phyloP scores from a whole-genome alignment of 1,140 invertebrate genomes.

The Octopus sinensis region DNA sequence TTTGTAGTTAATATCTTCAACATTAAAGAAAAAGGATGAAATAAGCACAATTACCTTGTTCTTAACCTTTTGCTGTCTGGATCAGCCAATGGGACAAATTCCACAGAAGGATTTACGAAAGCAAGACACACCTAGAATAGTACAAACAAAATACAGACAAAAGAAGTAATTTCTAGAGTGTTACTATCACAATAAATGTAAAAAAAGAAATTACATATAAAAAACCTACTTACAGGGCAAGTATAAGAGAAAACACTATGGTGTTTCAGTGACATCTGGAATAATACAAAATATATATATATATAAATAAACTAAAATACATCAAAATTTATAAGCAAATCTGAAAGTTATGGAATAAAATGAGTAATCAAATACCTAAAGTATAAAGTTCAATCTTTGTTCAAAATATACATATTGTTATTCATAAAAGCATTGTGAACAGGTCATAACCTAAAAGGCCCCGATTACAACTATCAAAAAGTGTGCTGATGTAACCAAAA shows the following conservation, averaged over 20 bases:
- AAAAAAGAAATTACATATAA: slow-evolving; percentile 49
- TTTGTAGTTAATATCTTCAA: no score
- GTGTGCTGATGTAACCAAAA: no score
- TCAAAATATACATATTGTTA: background rate
- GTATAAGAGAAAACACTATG: slow-evolving; percentile 56
- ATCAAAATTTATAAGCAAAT: no score
- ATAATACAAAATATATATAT: slow-evolving; percentile 25
- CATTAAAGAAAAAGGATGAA: no score
- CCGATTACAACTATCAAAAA: no score
- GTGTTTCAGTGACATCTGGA: slow-evolving; percentile 60
- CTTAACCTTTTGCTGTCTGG: slow-evolving; percentile 52
- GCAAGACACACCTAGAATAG: slow-evolving; percentile 54
- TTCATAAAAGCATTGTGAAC: background rate
- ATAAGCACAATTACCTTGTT: slow-evolving; percentile 45
- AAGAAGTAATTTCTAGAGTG: no score
- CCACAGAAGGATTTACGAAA: slow-evolving; percentile 57
- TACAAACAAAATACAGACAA: slow-evolving; percentile 7
- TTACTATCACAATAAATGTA: no score
- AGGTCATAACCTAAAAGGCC: no score
- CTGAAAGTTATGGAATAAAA: no score
- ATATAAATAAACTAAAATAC: no score
- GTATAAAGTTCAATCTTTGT: background rate
- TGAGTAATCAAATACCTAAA: no score
- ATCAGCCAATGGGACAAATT: slow-evolving; percentile 59
- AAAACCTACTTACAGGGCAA: slow-evolving; percentile 60